Conservation (phyloP, 2,888 invertebrate species). For the Sinohyriopsis cumingii region DNA sequence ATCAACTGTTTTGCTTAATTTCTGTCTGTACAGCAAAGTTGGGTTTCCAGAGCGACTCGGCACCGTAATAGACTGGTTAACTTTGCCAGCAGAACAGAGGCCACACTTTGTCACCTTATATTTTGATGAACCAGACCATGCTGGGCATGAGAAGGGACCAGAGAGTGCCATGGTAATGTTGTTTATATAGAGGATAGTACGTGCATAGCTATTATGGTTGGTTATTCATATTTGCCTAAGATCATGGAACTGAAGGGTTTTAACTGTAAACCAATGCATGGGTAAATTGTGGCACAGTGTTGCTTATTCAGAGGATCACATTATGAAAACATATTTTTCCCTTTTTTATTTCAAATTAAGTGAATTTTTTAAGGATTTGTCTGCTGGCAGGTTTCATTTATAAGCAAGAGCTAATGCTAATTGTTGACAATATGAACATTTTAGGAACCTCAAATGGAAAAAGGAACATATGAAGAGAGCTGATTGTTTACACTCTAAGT, state of each 20-base stretch:
- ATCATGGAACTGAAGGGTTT: background rate
- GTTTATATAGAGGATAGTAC: constrained; percentile 5
- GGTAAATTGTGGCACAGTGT: background rate
- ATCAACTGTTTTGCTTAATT: background rate
- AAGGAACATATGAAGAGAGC: no score
- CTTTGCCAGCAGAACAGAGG: constrained; percentile 47
- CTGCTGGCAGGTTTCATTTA: no score
- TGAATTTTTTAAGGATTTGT: no score
- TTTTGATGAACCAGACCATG: constrained; percentile 66
- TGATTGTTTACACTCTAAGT: no score
- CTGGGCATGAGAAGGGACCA: constrained; percentile 61
- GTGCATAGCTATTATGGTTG: background rate
- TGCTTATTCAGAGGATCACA: background rate
- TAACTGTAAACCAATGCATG: background rate
- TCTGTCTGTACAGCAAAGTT: constrained; percentile 23
- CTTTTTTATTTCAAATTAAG: background rate
- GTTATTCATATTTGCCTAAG: background rate
- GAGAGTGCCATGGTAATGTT: constrained; percentile 48
- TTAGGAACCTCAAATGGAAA: no score
- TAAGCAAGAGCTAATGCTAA: no score
- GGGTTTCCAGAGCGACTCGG: constrained; percentile 52
- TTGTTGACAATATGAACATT: no score
- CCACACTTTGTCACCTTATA: constrained; percentile 63
- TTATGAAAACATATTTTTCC: background rate
- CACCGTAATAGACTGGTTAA: constrained; percentile 56